Base-by-base conservation (phyloP, 2,113 vertebrate genomes). In the Lasiurus cinereus region DNA sequence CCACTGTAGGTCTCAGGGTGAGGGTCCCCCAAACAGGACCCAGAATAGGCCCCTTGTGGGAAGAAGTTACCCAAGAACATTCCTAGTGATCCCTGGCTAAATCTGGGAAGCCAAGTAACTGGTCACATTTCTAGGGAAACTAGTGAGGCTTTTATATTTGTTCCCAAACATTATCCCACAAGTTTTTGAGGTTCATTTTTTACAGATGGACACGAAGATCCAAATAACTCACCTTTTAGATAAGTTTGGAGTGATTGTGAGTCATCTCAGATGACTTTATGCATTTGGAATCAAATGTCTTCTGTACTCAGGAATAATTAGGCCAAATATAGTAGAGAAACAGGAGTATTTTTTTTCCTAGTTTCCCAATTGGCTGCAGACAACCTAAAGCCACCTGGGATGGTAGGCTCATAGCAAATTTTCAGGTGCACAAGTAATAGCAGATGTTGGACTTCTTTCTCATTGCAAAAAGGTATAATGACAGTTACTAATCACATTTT, bases 1-100 rank as follows among this genome's bases (percentile, higher is more conserved):
- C 8, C 33, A 4, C 3, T n/a, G 36, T 21, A 6, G 29, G 15
- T 1, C 10, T 19, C 4, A 16, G 6, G 8, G 1, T 0, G 2
- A 78, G 14, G 13, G 13, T 54, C 24, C 73, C n/a, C 14, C 24
- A 39, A 48, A 8, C 0, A 4, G 48, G 18, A 24, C 16, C 39
- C 24, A 33, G 33, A 6, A 2, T 1, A 39, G 29, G 27, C 33
- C 36, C 8, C 9, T 2, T 22, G 22, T 67, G 1, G n/a, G 33
- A 33, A 29, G 56, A 48, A 43, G 52, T 52, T 22, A n/a, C 39
- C 72, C 14, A 39, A 86, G 50, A 4, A 18, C 9, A 12, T 22
- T 43, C 73, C 33, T 19, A 18, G 13, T 9, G 0, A 4, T 3
- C 6, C 1, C 18, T 3, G 72, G 22, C 12, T 21, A 59, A 43